A percentile compares a stretch with the other conserved stretches of the same genome.
Evolutionary conservation across 2,797 vertebrate species (phyloP).

Genomic region (Acrossocheilus wenchowensis): DNA sequence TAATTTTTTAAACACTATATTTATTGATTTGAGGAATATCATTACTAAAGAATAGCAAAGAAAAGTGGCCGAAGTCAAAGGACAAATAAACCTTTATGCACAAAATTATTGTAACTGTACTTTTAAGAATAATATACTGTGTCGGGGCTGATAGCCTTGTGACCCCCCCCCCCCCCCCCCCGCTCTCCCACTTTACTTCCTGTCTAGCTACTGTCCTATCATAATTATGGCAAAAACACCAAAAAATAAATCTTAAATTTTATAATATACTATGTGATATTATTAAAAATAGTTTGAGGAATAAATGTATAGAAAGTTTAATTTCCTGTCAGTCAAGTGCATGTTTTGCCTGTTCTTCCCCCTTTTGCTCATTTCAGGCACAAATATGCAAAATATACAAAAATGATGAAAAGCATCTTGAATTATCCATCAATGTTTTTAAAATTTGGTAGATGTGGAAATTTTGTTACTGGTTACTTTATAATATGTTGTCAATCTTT

Average conservation of each 20-base stretch:
- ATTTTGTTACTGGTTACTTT: background rate
- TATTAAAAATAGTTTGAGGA: background rate
- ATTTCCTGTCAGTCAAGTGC: background rate
- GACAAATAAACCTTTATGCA: no score
- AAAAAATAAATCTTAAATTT: no score
- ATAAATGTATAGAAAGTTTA: background rate
- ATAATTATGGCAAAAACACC: no score
- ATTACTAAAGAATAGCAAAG: background rate
- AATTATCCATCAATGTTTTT: background rate
- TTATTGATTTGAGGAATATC: background rate
- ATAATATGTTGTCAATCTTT: background rate
- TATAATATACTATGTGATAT: no score
- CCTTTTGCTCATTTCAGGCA: background rate
- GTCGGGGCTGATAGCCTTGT: no score
- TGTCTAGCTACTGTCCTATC: no score
- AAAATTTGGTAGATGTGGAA: background rate
- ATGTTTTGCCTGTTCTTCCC: background rate
- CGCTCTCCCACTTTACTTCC: no score
- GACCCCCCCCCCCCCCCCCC: no score
- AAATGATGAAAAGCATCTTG: background rate
- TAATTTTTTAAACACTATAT: background rate
- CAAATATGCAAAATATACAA: background rate
- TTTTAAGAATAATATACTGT: no score
- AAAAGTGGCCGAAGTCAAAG: no score
- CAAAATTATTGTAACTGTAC: no score